Base-by-base conservation (phyloP, 1,140 invertebrate species). In the Arion vulgaris region DNA sequence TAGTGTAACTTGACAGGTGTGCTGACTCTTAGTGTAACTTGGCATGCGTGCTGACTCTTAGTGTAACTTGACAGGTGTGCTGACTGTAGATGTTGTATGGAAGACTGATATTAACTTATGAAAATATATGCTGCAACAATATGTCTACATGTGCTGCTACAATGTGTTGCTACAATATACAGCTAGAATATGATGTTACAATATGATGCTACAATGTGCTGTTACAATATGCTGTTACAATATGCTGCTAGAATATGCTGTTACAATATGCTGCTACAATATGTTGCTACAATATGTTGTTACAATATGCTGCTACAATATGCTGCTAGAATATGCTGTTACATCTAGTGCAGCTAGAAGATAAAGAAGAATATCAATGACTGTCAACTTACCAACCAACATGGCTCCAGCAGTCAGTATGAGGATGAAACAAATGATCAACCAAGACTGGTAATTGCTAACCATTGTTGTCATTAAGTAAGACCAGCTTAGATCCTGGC, bases 371-470 rank as follows among this genome's bases (percentile, higher is more conserved):
- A 57, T 15, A 9, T 15, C 53, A 57, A n/a, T 11, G 9, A n/a
- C 9, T 57, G 26, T 2, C 15, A 9, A 84, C 86, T 90, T 83
- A 90, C 90, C 89, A 68, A 90, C 80, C 36, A 91, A 71, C 38
- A 89, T 87, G 32, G 86, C 86, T 15, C 85, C 79, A 23, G 86
- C 87, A 36, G 88, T 90, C 19, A 86, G 78, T 0, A 90, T 72
- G 41, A 91, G 87, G 36, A 90, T 85, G n/a, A 89, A 80, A 13
- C 90, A 78, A 7, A 88, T 84, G 32, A 88, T 86, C 38, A 90
- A 83, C 85, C 88, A 88, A 39, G 87, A 89, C 74, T 89, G 89
- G 74, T 90, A 89, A 76, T 87, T 89, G 71, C 86, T 84, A 19
- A 88, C 80, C 0, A 88, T 81, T 28, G 86, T 85, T 0, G 74